These are phyloP conservation scores for Nymphalis polychloros DNA, from an alignment of 2,888 invertebrate species.

Conservation along the genomic window DNA sequence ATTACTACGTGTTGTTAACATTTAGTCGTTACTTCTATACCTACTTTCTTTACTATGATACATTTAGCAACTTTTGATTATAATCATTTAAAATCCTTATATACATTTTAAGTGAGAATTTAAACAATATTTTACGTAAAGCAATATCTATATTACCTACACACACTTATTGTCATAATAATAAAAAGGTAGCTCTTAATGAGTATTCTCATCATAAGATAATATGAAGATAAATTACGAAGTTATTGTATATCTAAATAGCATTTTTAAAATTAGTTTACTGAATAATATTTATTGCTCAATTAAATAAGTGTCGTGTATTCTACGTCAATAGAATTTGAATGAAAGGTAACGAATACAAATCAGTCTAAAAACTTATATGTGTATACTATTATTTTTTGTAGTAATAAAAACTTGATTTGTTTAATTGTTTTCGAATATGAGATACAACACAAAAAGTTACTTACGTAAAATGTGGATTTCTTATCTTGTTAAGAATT, in stretches of 20 bases:
- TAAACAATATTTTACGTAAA: constrained; percentile 21
- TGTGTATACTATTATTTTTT: too few species aligned
- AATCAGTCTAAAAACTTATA: too few species aligned
- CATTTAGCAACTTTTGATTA: constrained; percentile 27
- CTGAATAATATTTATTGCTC: too few species aligned
- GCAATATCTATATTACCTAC: constrained; percentile 35
- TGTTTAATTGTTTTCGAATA: too few species aligned
- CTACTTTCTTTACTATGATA: constrained; percentile 25
- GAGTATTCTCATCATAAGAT: not conserved
- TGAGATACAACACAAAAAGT: too few species aligned
- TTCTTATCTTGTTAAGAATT: too few species aligned
- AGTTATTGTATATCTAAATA: not conserved
- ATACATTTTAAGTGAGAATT: constrained; percentile 25
- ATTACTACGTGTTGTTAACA: constrained; percentile 27
- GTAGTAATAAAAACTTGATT: too few species aligned
- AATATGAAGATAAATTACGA: not conserved
- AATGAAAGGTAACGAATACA: too few species aligned
- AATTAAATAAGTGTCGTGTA: too few species aligned
- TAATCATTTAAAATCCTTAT: constrained; percentile 35
- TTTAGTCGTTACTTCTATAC: constrained; percentile 8
- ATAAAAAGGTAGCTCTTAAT: constrained; percentile 6
- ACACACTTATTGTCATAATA: constrained; percentile 43
- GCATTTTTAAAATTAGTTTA: too few species aligned
- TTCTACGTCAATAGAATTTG: too few species aligned
- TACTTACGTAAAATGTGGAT: too few species aligned